Base-by-base conservation (phyloP, 2,888 invertebrate genomes). In the Epirrhoe alternata region DNA sequence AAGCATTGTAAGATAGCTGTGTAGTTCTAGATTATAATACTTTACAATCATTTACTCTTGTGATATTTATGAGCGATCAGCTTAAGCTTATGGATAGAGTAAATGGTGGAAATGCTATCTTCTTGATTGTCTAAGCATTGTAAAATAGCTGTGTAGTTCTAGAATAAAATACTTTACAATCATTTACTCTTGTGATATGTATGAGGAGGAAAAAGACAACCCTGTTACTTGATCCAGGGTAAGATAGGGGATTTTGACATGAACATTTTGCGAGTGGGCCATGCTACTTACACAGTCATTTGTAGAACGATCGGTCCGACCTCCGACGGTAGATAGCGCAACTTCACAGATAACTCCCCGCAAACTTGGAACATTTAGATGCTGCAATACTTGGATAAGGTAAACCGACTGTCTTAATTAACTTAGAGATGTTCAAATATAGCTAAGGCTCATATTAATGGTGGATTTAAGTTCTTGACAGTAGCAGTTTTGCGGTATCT, bases 341-440 rank as follows among this genome's bases (percentile, higher is more conserved):
- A 92, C 88, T 92, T 92, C 81, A 82, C 79, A 89, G 86, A 92
- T 92, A 92, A 89, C 90, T 91, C 85, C 83, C 82, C 84, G 75
- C 69, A 84, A 92, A 93, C 91, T 93, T 91, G 77, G 87, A 84
- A 87, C 90, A 85, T 90, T 92, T 90, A 91, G 90, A 89, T 86
- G 86, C 86, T 88, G 86, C 89, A 90, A 88, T 89, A 89, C 86
- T 90, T 82, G 84, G 89, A 90, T 90, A 89, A 90, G 87, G 88
- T 92, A 89, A 87, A 89, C 87, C 86, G 85, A 85, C 86, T 88
- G 86, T 84, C 86, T 86, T 90, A 89, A 90, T 91, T 90, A 90
- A 87, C 85, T 90, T 83, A 85, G 81, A 85, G 81, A 83, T 77
- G 79, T 83, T 86, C 78, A 82, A 83, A 82, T 82, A 80, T 74